Percentiles rank a stretch among this genome's conserved stretches.
Evolutionary conservation across 2,797 vertebrate species (phyloP).

Genomic region (Eutrigla gurnardus): DNA sequence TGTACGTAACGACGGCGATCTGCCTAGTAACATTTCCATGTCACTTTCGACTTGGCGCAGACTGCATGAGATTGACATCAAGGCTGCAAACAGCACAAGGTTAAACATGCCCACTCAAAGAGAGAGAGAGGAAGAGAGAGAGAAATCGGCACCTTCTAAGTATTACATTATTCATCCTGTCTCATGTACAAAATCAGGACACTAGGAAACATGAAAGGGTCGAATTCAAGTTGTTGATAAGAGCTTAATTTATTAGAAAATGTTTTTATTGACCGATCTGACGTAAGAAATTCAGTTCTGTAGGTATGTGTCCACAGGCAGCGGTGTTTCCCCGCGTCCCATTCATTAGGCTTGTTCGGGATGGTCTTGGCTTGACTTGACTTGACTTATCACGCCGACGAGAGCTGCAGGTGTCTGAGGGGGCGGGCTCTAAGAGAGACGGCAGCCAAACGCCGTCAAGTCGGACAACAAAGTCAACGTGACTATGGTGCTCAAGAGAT

Average conservation of each 20-base stretch:
- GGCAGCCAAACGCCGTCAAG: too few species aligned
- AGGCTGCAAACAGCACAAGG: slow-evolving; percentile 3
- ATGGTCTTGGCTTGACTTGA: too few species aligned
- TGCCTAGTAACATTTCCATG: neutral
- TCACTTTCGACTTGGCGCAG: neutral
- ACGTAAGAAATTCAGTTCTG: neutral
- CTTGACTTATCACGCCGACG: too few species aligned
- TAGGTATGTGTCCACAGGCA: too few species aligned
- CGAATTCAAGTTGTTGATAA: neutral
- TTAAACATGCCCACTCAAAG: neutral
- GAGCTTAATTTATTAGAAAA: neutral
- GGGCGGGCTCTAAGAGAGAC: too few species aligned
- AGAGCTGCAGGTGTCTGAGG: too few species aligned
- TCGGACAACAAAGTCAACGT: too few species aligned
- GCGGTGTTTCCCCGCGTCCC: too few species aligned
- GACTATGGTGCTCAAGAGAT: too few species aligned
- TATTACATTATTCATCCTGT: neutral
- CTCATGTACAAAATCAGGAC: neutral
- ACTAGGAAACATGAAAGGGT: neutral
- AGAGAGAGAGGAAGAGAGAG: too few species aligned
- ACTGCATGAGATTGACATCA: neutral
- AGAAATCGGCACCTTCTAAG: neutral
- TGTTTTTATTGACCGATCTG: neutral
- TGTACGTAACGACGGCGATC: neutral
- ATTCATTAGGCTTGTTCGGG: too few species aligned